These are phyloP conservation scores for Eristalinus sepulchralis DNA, from an alignment of 2,888 invertebrate species.

Conservation along the genomic window DNA sequence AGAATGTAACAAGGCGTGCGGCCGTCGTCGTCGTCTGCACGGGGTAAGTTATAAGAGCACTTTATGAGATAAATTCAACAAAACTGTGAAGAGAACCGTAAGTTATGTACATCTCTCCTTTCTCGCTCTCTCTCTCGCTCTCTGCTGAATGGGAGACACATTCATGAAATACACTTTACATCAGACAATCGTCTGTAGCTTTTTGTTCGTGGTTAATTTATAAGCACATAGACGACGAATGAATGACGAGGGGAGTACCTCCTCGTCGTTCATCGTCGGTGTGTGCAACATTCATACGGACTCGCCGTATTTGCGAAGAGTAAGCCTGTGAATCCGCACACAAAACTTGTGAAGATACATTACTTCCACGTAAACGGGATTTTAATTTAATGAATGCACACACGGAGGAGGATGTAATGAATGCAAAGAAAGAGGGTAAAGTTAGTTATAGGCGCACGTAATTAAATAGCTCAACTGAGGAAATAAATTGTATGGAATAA, in stretches of 20 bases:
- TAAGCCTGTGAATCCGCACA: constrained; percentile 38
- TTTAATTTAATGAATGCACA: constrained; percentile 69
- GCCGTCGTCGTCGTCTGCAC: constrained; percentile 35
- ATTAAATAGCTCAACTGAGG: constrained; percentile 42
- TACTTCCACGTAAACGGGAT: constrained; percentile 29
- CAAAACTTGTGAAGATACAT: constrained; percentile 28
- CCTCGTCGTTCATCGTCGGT: not conserved
- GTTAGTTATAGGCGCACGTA: constrained; percentile 36
- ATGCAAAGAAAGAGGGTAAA: constrained; percentile 31
- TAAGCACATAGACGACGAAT: constrained; percentile 43
- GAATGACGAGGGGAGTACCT: not conserved
- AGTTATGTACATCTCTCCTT: not conserved
- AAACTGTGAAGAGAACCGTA: constrained; percentile 26
- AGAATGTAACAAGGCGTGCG: constrained; percentile 56
- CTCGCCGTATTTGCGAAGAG: not conserved
- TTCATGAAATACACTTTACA: constrained; percentile 13
- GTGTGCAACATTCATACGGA: not conserved
- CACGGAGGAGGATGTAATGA: constrained; percentile 29
- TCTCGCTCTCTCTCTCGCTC: not conserved
- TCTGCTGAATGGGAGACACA: not conserved
- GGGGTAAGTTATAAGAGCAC: constrained; percentile 67
- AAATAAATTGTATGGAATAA: constrained; percentile 42
- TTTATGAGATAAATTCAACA: constrained; percentile 65
- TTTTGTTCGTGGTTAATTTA: constrained; percentile 63
- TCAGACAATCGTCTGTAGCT: constrained; percentile 52